Evolutionary conservation across 2,888 invertebrate species (phyloP).

Genomic region (Pristionchus mayeri): DNA sequence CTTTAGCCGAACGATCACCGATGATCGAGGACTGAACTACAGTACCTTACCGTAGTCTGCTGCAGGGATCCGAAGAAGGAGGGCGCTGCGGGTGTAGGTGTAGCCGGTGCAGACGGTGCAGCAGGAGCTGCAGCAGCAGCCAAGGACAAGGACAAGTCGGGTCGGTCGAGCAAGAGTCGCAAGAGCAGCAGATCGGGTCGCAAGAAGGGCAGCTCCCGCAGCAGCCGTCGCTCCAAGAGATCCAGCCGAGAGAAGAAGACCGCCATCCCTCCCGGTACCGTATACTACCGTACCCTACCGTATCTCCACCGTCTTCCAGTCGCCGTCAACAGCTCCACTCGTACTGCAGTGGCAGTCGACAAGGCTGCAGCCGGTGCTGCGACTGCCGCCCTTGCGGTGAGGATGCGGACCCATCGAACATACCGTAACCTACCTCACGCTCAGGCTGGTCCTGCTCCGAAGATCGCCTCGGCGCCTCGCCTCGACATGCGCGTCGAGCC

Average conservation of each 20-base stretch:
- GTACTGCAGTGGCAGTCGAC: background rate
- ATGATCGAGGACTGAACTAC: background rate
- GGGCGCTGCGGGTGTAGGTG: background rate
- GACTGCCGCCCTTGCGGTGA: constrained; percentile 1
- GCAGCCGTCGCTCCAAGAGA: background rate
- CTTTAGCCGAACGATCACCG: background rate
- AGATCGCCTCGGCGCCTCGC: constrained; percentile 25
- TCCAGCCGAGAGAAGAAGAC: background rate
- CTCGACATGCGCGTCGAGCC: constrained; percentile 29
- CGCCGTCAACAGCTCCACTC: background rate
- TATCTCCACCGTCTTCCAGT: background rate
- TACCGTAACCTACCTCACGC: constrained; percentile 11
- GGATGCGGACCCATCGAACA: background rate
- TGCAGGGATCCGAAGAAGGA: background rate
- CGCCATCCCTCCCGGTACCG: background rate
- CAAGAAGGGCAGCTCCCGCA: background rate
- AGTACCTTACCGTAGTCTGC: background rate
- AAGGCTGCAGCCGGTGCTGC: constrained; percentile 28
- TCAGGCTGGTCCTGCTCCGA: background rate
- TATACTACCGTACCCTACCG: background rate
- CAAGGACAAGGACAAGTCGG: background rate
- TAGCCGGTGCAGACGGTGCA: background rate
- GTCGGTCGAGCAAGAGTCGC: background rate
- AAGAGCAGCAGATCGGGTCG: background rate
- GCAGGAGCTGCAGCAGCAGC: background rate